phyloP scores from a whole-genome alignment of 2,113 vertebrate genomes.

The Sander lucioperca region DNA sequence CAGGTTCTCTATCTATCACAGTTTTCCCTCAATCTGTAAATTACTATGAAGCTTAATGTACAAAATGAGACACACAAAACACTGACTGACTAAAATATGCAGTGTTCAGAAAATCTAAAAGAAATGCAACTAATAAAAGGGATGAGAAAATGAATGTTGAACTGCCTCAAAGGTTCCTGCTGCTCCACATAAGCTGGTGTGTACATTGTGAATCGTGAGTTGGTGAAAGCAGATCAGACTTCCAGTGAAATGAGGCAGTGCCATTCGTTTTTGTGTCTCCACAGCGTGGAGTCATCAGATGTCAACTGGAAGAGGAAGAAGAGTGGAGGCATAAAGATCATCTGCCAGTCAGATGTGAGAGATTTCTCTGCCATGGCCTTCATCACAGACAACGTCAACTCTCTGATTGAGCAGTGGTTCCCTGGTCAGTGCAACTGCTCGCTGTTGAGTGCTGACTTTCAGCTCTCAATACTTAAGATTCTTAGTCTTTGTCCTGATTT shows the following conservation, averaged over 20 bases:
- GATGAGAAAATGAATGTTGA: neutral
- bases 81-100: no score
- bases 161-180: neutral
- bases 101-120: neutral
- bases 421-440: conserved; percentile 87
- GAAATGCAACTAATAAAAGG: neutral
- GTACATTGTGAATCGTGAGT: neutral
- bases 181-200: neutral
- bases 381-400: conserved; percentile 96
- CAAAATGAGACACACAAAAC: neutral
- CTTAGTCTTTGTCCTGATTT: neutral
- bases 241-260: neutral
- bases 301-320: conserved; percentile 98
- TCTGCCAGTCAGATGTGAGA: conserved; percentile 93
- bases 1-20: neutral
- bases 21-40: neutral
- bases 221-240: neutral
- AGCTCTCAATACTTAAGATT: neutral
- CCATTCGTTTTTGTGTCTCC: conserved; percentile 12
- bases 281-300: conserved; percentile 94
- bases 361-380: conserved; percentile 99
- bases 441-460: neutral
- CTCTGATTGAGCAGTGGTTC: conserved; percentile 98
- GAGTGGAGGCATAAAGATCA: conserved; percentile 96
- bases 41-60: neutral